These are phyloP conservation scores for Erpobdella octoculata DNA, from an alignment of 2,888 invertebrate genomes.

Conservation along the genomic window DNA sequence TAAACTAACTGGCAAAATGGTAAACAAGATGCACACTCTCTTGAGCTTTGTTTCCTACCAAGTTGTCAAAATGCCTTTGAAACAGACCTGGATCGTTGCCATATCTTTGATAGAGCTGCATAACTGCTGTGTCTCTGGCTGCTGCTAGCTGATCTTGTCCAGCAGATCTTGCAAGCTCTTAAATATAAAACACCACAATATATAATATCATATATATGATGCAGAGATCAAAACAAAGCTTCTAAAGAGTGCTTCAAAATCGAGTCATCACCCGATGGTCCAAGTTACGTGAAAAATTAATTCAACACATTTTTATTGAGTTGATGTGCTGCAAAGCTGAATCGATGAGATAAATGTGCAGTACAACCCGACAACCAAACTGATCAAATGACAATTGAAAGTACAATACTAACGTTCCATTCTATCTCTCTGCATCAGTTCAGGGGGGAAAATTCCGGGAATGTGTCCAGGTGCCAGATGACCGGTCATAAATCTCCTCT, in stretches of 20 bases:
- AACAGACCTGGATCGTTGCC: slow-evolving; percentile 22
- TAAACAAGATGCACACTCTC: slow-evolving; percentile 27
- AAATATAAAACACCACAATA: not conserved
- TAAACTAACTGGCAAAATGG: slow-evolving; percentile 28
- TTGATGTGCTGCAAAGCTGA: too few relatives aligned
- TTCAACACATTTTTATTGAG: too few relatives aligned
- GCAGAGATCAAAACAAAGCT: not conserved
- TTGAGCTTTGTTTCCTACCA: slow-evolving; percentile 28
- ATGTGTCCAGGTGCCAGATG: slow-evolving; percentile 42
- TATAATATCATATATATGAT: not conserved
- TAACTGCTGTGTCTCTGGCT: not conserved
- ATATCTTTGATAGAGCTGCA: slow-evolving; percentile 29
- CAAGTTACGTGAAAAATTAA: too few relatives aligned
- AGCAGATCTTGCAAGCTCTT: slow-evolving; percentile 6
- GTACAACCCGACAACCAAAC: too few relatives aligned
- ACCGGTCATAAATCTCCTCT: slow-evolving; percentile 52
- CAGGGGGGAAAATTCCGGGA: slow-evolving; percentile 54
- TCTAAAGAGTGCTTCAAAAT: not conserved
- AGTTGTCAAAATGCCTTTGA: slow-evolving; percentile 29
- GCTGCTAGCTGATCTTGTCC: slow-evolving; percentile 59
- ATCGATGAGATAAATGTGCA: too few relatives aligned
- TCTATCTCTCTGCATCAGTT: slow-evolving; percentile 69
- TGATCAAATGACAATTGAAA: not conserved
- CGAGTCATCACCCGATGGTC: not conserved
- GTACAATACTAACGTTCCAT: slow-evolving; percentile 58